Conservation (phyloP, 2,113 vertebrate species). For the Nettapus auritus region DNA sequence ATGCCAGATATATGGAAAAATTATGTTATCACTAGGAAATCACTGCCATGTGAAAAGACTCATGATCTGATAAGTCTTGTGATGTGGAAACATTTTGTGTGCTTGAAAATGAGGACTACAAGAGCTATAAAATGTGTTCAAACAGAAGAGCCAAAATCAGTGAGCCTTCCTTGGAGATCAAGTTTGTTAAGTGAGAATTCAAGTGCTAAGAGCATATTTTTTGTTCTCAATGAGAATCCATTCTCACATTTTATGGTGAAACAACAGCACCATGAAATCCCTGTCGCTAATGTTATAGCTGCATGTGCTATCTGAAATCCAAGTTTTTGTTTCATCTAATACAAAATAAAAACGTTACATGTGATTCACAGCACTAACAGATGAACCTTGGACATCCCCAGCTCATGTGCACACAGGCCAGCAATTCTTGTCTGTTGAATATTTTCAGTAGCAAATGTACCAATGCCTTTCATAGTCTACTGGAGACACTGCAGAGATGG, state of each 20-base stretch:
- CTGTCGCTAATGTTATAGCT: not conserved
- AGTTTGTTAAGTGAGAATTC: not conserved
- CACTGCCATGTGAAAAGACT: not conserved
- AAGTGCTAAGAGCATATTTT: not conserved
- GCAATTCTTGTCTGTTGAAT: not conserved
- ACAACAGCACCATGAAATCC: not conserved
- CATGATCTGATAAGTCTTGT: not conserved
- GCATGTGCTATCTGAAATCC: not conserved
- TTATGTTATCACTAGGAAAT: not conserved
- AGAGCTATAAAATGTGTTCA: not conserved
- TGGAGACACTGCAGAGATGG: not conserved
- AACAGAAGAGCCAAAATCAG: not conserved
- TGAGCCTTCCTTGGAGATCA: not conserved
- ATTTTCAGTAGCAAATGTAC: not conserved
- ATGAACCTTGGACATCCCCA: not conserved
- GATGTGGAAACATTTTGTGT: not conserved
- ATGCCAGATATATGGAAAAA: not conserved
- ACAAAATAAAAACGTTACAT: rapidly evolving
- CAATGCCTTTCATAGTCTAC: not conserved
- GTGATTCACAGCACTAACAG: not conserved
- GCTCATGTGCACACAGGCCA: not conserved
- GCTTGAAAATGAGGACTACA: not conserved
- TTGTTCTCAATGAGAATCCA: not conserved
- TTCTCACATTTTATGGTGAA: not conserved
- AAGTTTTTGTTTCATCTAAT: not conserved